phyloP scores from a whole-genome alignment of 2,797 vertebrate species.

The Pseudochirops cupreus region DNA sequence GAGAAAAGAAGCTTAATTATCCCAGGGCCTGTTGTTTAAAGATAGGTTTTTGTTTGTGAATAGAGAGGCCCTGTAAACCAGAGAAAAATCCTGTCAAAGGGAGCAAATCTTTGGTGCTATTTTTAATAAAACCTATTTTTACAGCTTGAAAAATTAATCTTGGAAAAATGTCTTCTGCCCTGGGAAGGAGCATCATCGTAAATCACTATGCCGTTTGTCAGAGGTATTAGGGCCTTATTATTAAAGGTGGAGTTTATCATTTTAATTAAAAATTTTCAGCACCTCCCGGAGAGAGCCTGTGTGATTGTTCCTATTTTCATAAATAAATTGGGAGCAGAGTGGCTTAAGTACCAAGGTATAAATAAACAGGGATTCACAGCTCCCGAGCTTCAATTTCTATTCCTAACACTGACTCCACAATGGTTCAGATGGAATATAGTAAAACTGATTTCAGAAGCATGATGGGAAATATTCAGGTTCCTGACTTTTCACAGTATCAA shows the following conservation, averaged over 20 bases:
- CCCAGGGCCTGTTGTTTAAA: slow-evolving; percentile 39
- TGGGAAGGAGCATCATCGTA: slow-evolving; percentile 1
- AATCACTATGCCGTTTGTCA: slow-evolving; percentile 47
- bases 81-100: neutral
- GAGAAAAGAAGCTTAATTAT: slow-evolving; percentile 42
- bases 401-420: neutral
- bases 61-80: neutral
- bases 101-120: slow-evolving; percentile 15
- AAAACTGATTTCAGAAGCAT: slow-evolving; percentile 30
- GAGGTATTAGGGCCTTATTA: slow-evolving; percentile 59
- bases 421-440: neutral
- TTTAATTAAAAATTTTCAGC: slow-evolving; percentile 64
- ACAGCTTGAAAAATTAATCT: slow-evolving; percentile 49
- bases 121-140: slow-evolving; percentile 54
- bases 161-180: slow-evolving; percentile 49
- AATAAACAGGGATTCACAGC: slow-evolving; percentile 2
- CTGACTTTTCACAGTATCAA: slow-evolving; percentile 11
- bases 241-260: slow-evolving; percentile 63
- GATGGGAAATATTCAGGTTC: slow-evolving; percentile 11
- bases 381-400: neutral
- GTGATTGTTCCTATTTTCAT: slow-evolving; percentile 46
- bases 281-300: slow-evolving; percentile 47
- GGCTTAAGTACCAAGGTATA: slow-evolving; percentile 14
- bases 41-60: slow-evolving; percentile 18
- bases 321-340: slow-evolving; percentile 53